A percentile compares a stretch with the other conserved stretches of the same genome.
Conservation (phyloP, 2,888 invertebrate genomes). For the Galeruca laticollis region DNA sequence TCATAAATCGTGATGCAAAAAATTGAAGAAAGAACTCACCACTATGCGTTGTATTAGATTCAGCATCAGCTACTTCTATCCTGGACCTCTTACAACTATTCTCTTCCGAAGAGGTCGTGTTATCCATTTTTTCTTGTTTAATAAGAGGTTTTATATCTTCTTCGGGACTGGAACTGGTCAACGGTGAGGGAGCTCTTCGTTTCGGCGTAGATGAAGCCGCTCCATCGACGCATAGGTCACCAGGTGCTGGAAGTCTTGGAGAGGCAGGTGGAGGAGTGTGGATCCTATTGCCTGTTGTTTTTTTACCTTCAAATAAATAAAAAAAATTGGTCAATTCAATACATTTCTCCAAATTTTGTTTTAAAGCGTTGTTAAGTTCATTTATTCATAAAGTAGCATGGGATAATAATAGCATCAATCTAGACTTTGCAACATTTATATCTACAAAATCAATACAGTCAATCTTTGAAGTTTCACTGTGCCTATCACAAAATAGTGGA, state of each 20-base stretch:
- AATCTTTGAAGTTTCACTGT: no score
- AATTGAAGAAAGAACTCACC: conserved; percentile 72
- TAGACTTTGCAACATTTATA: no score
- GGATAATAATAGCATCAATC: no score
- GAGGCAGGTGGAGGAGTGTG: conserved; percentile 82
- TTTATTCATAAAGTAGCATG: no score
- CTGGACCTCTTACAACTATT: conserved; percentile 76
- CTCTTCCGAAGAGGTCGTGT: conserved; percentile 74
- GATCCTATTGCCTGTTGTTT: conserved; percentile 66
- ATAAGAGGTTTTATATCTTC: conserved; percentile 69
- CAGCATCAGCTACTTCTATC: conserved; percentile 87
- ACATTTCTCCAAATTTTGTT: no score
- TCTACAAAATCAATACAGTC: no score
- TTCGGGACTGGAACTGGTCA: conserved; percentile 64
- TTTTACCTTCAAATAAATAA: conserved; percentile 30
- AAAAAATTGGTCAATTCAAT: not conserved
- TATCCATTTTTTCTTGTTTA: conserved; percentile 78
- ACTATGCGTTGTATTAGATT: conserved; percentile 91
- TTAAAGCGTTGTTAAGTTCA: no score
- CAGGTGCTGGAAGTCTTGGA: conserved; percentile 74
- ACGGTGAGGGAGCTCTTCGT: conserved; percentile 69
- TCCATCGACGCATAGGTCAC: conserved; percentile 79
- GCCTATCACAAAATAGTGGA: no score
- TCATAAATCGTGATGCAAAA: not conserved
- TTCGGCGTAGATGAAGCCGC: conserved; percentile 87